Evolutionary conservation across 2,797 vertebrate genomes (phyloP), one percentile per base, ranked within the genome.

Genomic region (Xenentodon cancila): DNA sequence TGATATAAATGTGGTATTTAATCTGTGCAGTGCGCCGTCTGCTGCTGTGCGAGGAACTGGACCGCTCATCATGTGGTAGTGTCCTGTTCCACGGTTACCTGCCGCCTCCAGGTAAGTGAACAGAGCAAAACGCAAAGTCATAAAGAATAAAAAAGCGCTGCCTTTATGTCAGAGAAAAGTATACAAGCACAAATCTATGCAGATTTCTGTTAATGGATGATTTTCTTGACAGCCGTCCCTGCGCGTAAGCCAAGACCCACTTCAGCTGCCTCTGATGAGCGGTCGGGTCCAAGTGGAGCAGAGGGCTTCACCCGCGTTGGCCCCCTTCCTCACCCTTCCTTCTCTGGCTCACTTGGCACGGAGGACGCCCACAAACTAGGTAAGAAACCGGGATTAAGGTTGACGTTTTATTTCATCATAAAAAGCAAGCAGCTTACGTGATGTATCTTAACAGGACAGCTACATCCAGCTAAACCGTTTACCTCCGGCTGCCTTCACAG

Each of bases 81-180:
- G 97, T 99, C 71, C 95, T 99, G 27, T 99, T 99, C 81, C 97
- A 99, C 7, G 98, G 97, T 37, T 99, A 99, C 87, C 89, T 99
- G 71, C 97, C 97, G 5, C 96, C 97, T 32, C 98, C 98, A 92
- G 97, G 98, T 99, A 94, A 52, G 47, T 0, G 52, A 53, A 37
- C 47, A 9, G 30, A 64, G 9, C 1, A 1, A 16, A 25, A 20
- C 13, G 50, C 20, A 67, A 34, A 59, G 25, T 2, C 19, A 34
- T 1, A 51, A 21, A 18, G 1, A 27, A 16, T 21, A 47, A 34
- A 18, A 68, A 37, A 4, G 0, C 32, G 0, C 9, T 20, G 9
- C 13, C 25, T 45, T 46, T 25, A 45, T 42, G 13, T 7, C 61
- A 45, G 17, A 4, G 2, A 37, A 17, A 64, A 54, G 56, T 34